Base-by-base conservation (phyloP, 2,888 invertebrate genomes). In the Phengaris arion region DNA sequence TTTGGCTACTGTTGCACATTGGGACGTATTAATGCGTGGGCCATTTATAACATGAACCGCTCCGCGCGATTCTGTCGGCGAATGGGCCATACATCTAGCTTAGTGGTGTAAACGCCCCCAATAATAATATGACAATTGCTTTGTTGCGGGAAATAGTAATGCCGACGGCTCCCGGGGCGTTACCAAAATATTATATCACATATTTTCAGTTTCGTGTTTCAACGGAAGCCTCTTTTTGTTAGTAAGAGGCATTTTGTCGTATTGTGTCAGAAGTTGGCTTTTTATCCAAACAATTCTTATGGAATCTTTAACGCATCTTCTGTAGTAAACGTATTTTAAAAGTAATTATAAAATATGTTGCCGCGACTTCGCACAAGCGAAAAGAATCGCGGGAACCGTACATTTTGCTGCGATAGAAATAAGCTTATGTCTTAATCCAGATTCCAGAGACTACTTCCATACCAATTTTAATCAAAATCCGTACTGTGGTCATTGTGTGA, bases 41-140 rank as follows among this genome's bases (percentile, higher is more conserved):
- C 85, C 86, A 88, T 91, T 89, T 89, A 91, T 91, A 87, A 89
- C 89, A 85, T 83, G 87, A 85, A 84, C 81, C 86, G 85, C 85
- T 87, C 85, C 84, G 85, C 87, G 82, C 88, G 87, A 87, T 86
- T 86, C 86, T 85, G 88, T 87, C 87, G 84, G 86, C 87, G 87
- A 91, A 92, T 90, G 90, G 90, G 80, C 89, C 86, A 90, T 91
- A 90, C 85, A 86, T 92, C 90, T 88, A 85, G 90, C 91, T 92
- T 91, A 92, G 87, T 86, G 89, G 85, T 88, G 89, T 87, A 88
- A 90, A 88, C 87, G 87, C 83, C 85, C 87, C 86, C 89, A 90
- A 91, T 90, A 90, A 90, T 91, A 90, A 88, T 87, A 89, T 86
- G 87, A 87, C 88, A 86, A 87, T 89, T 86, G 87, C 84, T 85